phyloP scores from a whole-genome alignment of 2,797 vertebrate genomes.

The Molossus alvarezi region DNA sequence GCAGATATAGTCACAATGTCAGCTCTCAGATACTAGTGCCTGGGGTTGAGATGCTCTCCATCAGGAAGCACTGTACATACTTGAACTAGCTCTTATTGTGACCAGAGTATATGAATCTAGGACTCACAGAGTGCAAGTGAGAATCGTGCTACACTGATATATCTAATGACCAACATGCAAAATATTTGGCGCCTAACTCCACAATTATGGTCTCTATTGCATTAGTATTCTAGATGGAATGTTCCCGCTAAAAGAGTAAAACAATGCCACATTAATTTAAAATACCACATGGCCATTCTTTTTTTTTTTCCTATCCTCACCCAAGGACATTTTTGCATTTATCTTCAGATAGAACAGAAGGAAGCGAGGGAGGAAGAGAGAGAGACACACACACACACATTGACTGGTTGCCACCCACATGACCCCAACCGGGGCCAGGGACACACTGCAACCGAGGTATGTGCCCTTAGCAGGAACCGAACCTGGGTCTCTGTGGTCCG shows the following conservation, averaged over 20 bases:
- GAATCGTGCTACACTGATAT: background rate
- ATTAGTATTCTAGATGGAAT: background rate
- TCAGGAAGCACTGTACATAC: background rate
- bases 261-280: background rate
- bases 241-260: background rate
- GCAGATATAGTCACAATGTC: background rate
- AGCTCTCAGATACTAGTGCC: background rate
- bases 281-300: background rate
- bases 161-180: background rate
- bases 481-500: too few relatives aligned
- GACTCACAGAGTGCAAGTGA: background rate
- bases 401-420: too few relatives aligned
- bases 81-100: background rate
- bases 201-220: background rate
- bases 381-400: too few relatives aligned
- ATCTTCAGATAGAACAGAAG: too few relatives aligned
- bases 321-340: too few relatives aligned
- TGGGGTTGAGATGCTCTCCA: background rate
- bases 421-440: too few relatives aligned
- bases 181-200: background rate
- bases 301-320: too few relatives aligned
- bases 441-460: too few relatives aligned
- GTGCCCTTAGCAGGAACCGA: too few relatives aligned
- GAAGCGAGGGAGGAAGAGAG: too few relatives aligned
- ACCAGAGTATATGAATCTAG: background rate